Evolutionary conservation across 1,140 invertebrate species (phyloP), one percentile per base, ranked within the genome.

Genomic region (Idris sp.): DNA sequence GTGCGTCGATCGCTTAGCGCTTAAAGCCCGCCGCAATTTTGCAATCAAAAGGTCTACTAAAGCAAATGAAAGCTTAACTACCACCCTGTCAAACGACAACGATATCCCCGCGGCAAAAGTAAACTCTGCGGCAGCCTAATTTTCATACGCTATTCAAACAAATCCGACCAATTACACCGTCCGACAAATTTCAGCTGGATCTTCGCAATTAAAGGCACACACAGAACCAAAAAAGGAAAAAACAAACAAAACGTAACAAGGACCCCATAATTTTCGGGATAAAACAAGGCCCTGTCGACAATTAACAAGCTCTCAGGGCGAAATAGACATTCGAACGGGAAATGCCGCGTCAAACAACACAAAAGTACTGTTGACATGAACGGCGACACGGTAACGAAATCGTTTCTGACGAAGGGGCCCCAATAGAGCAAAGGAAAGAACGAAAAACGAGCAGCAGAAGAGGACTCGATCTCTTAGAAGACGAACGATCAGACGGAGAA

Each of bases 331-430:
- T n/a, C n/a, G n/a, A n/a, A n/a, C n/a, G n/a, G n/a, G n/a, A n/a
- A n/a, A n/a, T n/a, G n/a, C n/a, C 30, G 43, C 61, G 22, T 53
- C 36, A 54, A 59, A 68, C 48, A 56, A 74, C 53, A n/a, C n/a
- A 62, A 62, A 51, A 62, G 62, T 62, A 56, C 62, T 58, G 62
- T 74, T 74, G 71, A 74, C 71, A 74, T 58, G 62, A 67, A 68
- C 56, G 18, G 26, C 56, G 56, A 74, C 62, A 62, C 62, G 61
- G 44, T 67, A 68, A 74, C 71, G 43, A 74, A 68, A 74, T 74
- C 62, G 56, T 74, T 74, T 64, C 58, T 59, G 56, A 59, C 58
- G 51, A 61, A 67, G 67, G 36, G 48, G 54, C 26, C 3, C n/a
- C n/a, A n/a, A n/a, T n/a, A n/a, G n/a, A n/a, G n/a, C n/a, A n/a